Evolutionary conservation across 2,888 invertebrate species (phyloP), one percentile per base, ranked within the genome.

Genomic region (Schizaphis graminum): DNA sequence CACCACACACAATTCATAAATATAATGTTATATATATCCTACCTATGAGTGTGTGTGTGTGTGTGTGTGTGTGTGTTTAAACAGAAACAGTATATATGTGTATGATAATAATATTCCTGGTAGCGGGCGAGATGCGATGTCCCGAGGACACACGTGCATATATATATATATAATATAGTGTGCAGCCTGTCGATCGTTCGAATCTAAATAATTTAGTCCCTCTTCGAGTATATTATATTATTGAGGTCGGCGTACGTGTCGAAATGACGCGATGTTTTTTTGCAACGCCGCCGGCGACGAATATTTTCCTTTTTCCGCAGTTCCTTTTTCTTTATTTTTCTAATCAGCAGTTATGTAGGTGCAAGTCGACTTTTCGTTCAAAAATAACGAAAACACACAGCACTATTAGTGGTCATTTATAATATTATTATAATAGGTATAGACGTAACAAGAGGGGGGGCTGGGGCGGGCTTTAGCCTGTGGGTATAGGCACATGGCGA

Each of bases 1-100:
- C 92, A 8, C 44, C 44, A 47, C 44, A 47, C 44, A 44, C 47
- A 92, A 92, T 92, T 88, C 88, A 56, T 85, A 84, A 16, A 91
- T 84, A 91, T 28, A 24, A 4, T 86, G 49, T 3, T 49, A 35
- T 53, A 21, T 16, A 53, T 21, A 53, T 47, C 21, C 16, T 53
- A 53, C 53, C 5, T 21, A 21, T 53, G 21, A 53, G 53, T 53
- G 16, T 57, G 57, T 41, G 28, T 84, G 53, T n/a, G n/a, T n/a
- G n/a, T n/a, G 53, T 53, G 16, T 57, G 57, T 41, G 28, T 53
- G 16, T 57, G 57, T 41, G 41, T 84, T 41, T 84, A 85, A 77
- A 91, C 91, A 44, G 49, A 77, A 77, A 77, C 77, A 44, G 85
- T 16, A 77, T 21, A 53, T 53, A 53, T 13, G 16, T 53, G 21